Base-by-base conservation (phyloP, 1,140 invertebrate species). In the Kradibia gibbosae region DNA sequence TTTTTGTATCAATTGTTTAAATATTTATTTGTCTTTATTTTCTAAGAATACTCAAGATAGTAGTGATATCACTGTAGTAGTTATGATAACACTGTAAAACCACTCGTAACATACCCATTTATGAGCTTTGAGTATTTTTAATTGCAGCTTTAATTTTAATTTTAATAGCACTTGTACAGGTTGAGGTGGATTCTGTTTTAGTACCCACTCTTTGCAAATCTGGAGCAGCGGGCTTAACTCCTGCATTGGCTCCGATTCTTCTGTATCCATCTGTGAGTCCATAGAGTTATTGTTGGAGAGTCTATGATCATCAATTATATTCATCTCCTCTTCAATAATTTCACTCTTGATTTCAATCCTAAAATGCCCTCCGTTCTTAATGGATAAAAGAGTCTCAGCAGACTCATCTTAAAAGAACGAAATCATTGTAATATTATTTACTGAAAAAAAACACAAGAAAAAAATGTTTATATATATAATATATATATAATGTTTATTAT, bases 51-150 rank as follows among this genome's bases (percentile, higher is more conserved):
- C n/a, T 80, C 71, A 77, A 84, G 42, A 25, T 8, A 55, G 57
- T 45, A 39, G 42, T 92, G 93, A 89, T 92, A 95, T 94, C 94
- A n/a, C n/a, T n/a, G n/a, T n/a, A n/a, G n/a, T n/a, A n/a, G n/a
- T 93, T 90, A 99, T 98, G 85, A 99, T 96, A 88, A 99, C 99
- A 85, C 98, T 99, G 89, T 99, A 99, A 92, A 99, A 99, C 95
- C 98, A 99, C 90, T 99, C 99, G 91, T 98, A 99, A 88, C 97
- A 99, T 1, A 99, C 98, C 98, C 98, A 99, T 92, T 98, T 98
- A 90, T 99, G 98, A 31, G 98, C 98, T 92, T 99, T 99, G 0
- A 99, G 98, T 83, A 99, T 91, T 92, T 99, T 99, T 0, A 99
- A 92, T 78, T 92, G 85, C 80, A 92, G 86, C 67, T 89, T n/a